Percentiles rank a stretch among this genome's conserved stretches.
These are phyloP conservation scores for Gerris lacustris DNA, from an alignment of 2,888 invertebrate species.

Conservation along the genomic window DNA sequence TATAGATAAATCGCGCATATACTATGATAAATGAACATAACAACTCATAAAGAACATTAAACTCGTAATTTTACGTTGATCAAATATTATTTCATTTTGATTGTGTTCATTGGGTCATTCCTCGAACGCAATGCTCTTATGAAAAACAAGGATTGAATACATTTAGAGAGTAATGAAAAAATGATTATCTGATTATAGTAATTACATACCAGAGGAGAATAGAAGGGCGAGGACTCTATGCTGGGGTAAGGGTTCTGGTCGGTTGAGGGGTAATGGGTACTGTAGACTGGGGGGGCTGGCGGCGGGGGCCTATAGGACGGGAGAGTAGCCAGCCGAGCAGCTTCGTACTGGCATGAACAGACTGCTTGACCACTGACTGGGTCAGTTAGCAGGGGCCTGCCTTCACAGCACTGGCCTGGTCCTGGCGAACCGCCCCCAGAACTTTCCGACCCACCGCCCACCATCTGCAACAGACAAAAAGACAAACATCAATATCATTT, in stretches of 20 bases:
- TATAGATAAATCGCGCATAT: too few species aligned
- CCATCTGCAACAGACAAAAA: constrained; percentile 46
- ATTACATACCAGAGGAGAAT: constrained; percentile 81
- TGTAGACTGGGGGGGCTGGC: constrained; percentile 66
- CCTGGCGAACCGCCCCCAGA: constrained; percentile 33
- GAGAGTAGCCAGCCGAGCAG: constrained; percentile 66
- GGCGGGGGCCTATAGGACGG: constrained; percentile 68
- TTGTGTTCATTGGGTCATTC: too few species aligned
- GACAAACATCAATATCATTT: not conserved
- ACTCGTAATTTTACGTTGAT: too few species aligned
- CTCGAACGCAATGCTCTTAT: too few species aligned
- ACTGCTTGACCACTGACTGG: constrained; percentile 86
- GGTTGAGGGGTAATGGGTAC: constrained; percentile 75
- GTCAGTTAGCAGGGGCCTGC: constrained; percentile 81
- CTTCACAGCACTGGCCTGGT: constrained; percentile 65
- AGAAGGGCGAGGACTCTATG: constrained; percentile 90
- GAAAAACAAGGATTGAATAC: too few species aligned
- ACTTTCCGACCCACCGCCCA: constrained; percentile 46
- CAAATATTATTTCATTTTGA: too few species aligned
- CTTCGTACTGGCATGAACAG: constrained; percentile 89
- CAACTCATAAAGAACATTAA: too few species aligned
- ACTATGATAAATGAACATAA: too few species aligned
- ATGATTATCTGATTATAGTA: too few species aligned
- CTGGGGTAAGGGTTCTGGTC: constrained; percentile 88
- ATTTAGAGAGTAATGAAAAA: too few species aligned